phyloP scores from a whole-genome alignment of 2,797 vertebrate genomes.

The Brachymystax lenok region DNA sequence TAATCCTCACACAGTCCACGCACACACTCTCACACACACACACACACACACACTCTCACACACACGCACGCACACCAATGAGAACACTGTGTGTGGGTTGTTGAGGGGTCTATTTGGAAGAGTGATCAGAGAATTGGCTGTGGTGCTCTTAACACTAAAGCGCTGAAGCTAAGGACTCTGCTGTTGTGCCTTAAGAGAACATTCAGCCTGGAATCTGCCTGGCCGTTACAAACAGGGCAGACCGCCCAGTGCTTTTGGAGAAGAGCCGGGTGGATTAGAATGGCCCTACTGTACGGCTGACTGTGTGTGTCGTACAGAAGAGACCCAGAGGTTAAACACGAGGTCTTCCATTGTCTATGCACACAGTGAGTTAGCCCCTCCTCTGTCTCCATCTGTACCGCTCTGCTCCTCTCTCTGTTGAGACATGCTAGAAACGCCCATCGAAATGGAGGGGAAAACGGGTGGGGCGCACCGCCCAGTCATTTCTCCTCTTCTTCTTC shows the following conservation, averaged over 20 bases:
- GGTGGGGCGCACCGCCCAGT: conserved; percentile 38
- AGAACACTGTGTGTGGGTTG: conserved; percentile 57
- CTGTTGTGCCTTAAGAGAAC: conserved; percentile 70
- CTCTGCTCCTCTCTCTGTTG: background rate
- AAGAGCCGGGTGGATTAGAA: conserved; percentile 34
- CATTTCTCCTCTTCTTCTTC: background rate
- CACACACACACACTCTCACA: background rate
- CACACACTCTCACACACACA: conserved; percentile 21
- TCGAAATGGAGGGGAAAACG: conserved; percentile 26
- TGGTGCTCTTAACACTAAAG: conserved; percentile 14
- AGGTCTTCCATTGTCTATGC: conserved; percentile 8
- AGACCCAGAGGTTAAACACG: conserved; percentile 7
- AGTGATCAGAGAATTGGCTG: conserved; percentile 54
- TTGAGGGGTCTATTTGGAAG: conserved; percentile 49
- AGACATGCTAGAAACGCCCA: conserved; percentile 58
- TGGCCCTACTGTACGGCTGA: background rate
- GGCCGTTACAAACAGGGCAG: conserved; percentile 49
- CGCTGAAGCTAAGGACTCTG: conserved; percentile 55
- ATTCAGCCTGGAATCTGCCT: conserved; percentile 65
- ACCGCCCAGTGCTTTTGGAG: conserved; percentile 44
- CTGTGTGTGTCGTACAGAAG: conserved; percentile 25
- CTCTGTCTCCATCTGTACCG: conserved; percentile 47
- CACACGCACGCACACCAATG: conserved; percentile 53
- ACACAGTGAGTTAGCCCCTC: conserved; percentile 5
- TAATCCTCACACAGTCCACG: conserved; percentile 48